A percentile compares a stretch with the other conserved stretches of the same genome.
Conservation (phyloP, 2,888 invertebrate species). For the Lordiphosa fenestrarum region DNA sequence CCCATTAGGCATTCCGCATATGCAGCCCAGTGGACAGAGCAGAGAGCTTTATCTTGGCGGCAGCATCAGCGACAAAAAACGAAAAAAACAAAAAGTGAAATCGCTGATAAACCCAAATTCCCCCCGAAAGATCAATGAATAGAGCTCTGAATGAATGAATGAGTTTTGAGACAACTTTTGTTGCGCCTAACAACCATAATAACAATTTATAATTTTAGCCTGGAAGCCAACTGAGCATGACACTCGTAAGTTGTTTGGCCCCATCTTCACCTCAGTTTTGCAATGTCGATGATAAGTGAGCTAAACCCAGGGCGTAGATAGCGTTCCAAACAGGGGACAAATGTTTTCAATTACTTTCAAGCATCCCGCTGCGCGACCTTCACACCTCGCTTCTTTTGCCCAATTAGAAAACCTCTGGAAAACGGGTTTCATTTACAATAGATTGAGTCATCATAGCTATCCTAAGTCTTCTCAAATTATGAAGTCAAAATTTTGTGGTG, state of each 20-base stretch:
- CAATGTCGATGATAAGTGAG: conserved; percentile 12
- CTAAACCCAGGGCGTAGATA: too few species aligned
- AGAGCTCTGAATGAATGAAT: conserved; percentile 18
- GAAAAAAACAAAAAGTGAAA: conserved; percentile 54
- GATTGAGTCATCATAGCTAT: too few species aligned
- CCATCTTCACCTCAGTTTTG: conserved; percentile 22
- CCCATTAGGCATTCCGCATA: conserved; percentile 14
- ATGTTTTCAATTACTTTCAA: too few species aligned
- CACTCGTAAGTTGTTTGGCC: conserved; percentile 31
- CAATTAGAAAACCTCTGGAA: too few species aligned
- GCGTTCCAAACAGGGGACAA: too few species aligned
- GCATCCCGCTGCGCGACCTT: too few species aligned
- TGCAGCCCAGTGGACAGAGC: background rate
- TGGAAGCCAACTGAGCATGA: conserved; percentile 47
- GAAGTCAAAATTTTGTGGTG: too few species aligned
- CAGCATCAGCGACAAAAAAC: conserved; percentile 27
- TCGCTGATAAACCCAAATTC: conserved; percentile 56
- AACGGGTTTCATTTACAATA: too few species aligned
- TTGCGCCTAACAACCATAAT: conserved; percentile 6
- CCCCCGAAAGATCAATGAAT: conserved; percentile 24
- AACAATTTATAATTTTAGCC: conserved; percentile 24
- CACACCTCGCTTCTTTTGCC: too few species aligned
- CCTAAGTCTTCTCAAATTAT: too few species aligned
- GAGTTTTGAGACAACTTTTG: too few species aligned
- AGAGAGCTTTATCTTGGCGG: conserved; percentile 23